Evolutionary conservation across 1,140 invertebrate genomes (phyloP).

Genomic region (Yoshiicerus persimilis): DNA sequence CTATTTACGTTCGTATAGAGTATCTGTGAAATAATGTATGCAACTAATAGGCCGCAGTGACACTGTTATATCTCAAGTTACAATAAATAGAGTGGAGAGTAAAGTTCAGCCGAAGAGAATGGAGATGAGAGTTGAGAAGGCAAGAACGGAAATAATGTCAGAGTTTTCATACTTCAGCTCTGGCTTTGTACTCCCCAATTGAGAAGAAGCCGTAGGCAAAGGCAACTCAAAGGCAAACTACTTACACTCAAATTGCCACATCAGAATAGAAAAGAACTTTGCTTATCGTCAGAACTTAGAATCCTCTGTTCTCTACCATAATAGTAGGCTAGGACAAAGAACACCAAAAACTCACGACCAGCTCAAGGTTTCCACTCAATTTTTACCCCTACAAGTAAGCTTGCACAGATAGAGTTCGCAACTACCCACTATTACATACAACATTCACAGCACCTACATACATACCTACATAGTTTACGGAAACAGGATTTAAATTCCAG

Average conservation of each 20-base stretch:
- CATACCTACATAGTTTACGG: background rate
- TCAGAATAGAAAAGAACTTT: background rate
- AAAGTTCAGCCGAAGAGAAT: background rate
- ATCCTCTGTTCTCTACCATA: background rate
- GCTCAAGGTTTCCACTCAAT: background rate
- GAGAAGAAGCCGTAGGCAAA: conserved; percentile 15
- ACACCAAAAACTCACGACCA: background rate
- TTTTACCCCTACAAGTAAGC: background rate
- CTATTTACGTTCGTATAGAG: background rate
- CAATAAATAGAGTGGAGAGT: background rate
- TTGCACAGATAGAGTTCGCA: background rate
- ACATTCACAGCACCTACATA: too few relatives aligned
- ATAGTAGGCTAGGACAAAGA: background rate
- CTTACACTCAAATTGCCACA: conserved; percentile 3
- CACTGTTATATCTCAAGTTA: background rate
- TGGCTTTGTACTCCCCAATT: background rate
- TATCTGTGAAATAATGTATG: background rate
- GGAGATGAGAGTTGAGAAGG: background rate
- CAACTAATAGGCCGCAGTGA: background rate
- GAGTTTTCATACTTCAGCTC: conserved; percentile 7
- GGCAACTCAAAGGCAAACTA: conserved; percentile 16
- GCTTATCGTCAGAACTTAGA: background rate
- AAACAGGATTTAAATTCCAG: background rate
- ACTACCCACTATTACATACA: background rate
- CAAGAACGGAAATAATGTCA: background rate